Base-by-base conservation (phyloP, 2,113 vertebrate species). In the Amphilophus citrinellus region DNA sequence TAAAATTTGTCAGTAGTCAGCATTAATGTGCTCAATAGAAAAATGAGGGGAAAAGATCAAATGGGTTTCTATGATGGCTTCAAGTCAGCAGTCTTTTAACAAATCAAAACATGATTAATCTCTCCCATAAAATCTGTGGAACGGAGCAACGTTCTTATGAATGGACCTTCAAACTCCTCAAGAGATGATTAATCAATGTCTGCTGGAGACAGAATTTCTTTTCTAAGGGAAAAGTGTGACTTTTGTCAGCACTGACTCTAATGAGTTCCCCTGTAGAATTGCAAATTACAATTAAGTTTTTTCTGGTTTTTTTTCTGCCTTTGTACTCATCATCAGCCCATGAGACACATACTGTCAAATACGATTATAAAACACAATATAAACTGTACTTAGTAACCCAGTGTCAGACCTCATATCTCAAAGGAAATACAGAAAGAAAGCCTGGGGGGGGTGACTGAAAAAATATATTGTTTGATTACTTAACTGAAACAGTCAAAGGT, bases 21-120 rank as follows among this genome's bases (percentile, higher is more conserved):
- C 84, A 85, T 60, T 56, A 79, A 35, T 61, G 57, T n/a, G 66
- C 71, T 88, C 87, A 84, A 77, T 76, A 71, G 27, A 87, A 84
- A 84, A 77, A 59, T 24, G 65, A 13, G 7, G 10, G 5, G 62
- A 59, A 85, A 85, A 10, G 76, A 87, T 90, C 83, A 86, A 92
- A 91, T 77, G 50, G 85, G 86, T 89, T 91, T 88, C 80, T 87
- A 77, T 93, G 91, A 90, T 88, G 88, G 81, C 81, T 86, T 87
- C 30, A 63, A 92, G 89, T 91, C 91, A 92, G 91, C 89, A 91
- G 84, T 90, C 89, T 84, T 91, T 91, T 84, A 90, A 91, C 80
- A 91, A 92, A 94, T 93, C 87, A 89, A 91, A 92, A 91, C 85
- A 89, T 92, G 93, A 94, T 94, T 92, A 93, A 93, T 94, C 86